phyloP scores from a whole-genome alignment of 1,140 invertebrate genomes.

The Lutraria rhynchaena region DNA sequence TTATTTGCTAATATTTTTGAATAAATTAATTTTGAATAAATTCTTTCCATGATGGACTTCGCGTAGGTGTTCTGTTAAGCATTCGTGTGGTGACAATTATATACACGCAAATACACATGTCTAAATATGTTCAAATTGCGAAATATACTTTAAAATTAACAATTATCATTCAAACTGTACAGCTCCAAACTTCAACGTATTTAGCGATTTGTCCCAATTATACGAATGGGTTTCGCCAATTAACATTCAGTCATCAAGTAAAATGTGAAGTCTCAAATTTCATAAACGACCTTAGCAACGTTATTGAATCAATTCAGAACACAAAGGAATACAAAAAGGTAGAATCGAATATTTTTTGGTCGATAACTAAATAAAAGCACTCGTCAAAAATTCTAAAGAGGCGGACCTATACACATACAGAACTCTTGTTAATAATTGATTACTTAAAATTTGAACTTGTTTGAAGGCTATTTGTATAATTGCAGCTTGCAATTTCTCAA shows the following conservation, averaged over 20 bases:
- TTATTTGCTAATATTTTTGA: too few species aligned
- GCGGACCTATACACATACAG: constrained; percentile 11
- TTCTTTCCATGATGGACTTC: too few species aligned
- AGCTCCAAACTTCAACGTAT: too few species aligned
- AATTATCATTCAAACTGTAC: too few species aligned
- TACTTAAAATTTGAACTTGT: constrained; percentile 27
- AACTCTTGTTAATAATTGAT: constrained; percentile 40
- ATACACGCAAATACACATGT: too few species aligned
- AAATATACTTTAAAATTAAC: too few species aligned
- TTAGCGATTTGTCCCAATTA: too few species aligned
- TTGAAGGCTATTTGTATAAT: constrained; percentile 24
- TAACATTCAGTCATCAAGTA: not conserved
- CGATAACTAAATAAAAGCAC: constrained; percentile 41
- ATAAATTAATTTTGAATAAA: too few species aligned
- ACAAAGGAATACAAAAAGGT: constrained; percentile 40
- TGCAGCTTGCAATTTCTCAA: constrained; percentile 12
- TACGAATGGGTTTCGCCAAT: too few species aligned
- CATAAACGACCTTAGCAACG: constrained; percentile 40
- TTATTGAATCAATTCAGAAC: constrained; percentile 9
- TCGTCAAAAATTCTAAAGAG: constrained; percentile 28
- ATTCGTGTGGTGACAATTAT: too few species aligned
- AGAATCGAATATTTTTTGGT: constrained; percentile 34
- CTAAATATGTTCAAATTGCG: too few species aligned
- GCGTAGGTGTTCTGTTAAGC: too few species aligned
- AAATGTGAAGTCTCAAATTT: constrained; percentile 43